Base-by-base conservation (phyloP, 2,113 vertebrate genomes). In the Agapornis roseicollis region DNA sequence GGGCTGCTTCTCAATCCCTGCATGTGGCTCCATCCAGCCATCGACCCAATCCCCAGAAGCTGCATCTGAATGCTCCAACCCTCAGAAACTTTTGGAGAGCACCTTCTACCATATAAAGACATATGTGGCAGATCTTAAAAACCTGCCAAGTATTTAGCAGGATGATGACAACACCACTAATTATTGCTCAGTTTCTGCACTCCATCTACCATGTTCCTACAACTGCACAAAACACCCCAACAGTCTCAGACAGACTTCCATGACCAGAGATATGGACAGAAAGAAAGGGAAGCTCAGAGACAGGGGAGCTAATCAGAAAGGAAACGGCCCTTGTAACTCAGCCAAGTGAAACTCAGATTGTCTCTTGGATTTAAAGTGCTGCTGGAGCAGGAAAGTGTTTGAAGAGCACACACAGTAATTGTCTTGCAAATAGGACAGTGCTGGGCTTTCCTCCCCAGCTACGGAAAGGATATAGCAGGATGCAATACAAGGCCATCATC, bases 341-440 rank as follows among this genome's bases (percentile, higher is more conserved):
- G 96, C 96, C 95, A 96, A 96, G 92, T 61, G 92, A 94, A 96
- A 94, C 93, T 79, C 69, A 4, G 80, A 87, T 86, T 93, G 80
- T 95, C 90, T 72, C 80, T 47, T 68, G 82, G 82, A 93, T 84
- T 95, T 83, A 78, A 94, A 96, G 80, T 65, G 88, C 92, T 90
- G 88, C 90, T 72, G 93, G 89, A 87, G 93, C 88, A 94, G 58
- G 60, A 96, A 83, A 90, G 92, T 61, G 86, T 73, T 82, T 78
- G 70, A 85, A 74, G 61, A 88, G 85, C 80, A 73, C 88, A 87
- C 5, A 8, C 11, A 5, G 46, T 72, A 60, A 89, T 80, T 79
- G 89, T 56, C 78, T 63, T 22, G 85, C 81, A 88, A 66, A 80
- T 47, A 55, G 68, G 74, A 83, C 2, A 1, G 82, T 47, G 72